A percentile compares a stretch with the other conserved stretches of the same genome.
Conservation (phyloP, 2,113 vertebrate species). For the Cyphomyrus plagiostoma region DNA sequence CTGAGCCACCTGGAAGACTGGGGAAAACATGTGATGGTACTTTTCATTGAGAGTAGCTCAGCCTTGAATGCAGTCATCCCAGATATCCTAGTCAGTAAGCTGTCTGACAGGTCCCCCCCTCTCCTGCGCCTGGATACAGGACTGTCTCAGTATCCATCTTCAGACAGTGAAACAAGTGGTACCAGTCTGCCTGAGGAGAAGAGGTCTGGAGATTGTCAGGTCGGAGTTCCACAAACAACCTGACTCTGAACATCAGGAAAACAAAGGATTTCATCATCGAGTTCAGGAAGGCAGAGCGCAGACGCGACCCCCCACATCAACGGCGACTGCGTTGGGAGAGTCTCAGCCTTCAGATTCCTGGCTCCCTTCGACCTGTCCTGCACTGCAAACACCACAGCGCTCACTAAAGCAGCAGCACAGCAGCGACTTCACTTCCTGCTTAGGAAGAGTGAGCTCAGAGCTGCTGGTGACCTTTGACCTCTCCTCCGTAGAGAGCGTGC, state of each 20-base stretch:
- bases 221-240: no score
- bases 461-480: not conserved
- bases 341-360: not conserved
- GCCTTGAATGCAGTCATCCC: no score
- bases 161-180: not conserved
- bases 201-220: no score
- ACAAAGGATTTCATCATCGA: no score
- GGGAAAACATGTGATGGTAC: not conserved
- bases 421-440: not conserved
- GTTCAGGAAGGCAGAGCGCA: no score
- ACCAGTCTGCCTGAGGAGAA: no score
- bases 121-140: not conserved
- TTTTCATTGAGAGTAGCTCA: not conserved
- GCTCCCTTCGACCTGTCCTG: not conserved
- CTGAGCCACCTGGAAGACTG: not conserved
- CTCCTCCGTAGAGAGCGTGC: not conserved
- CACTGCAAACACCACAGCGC: not conserved
- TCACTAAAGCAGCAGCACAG: not conserved
- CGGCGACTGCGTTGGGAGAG: no score
- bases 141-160: not conserved
- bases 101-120: not conserved
- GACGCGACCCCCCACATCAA: no score
- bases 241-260: no score
- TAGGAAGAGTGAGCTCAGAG: not conserved
- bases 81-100: not conserved